phyloP scores from a whole-genome alignment of 2,113 vertebrate genomes.

The Prolemur simus region DNA sequence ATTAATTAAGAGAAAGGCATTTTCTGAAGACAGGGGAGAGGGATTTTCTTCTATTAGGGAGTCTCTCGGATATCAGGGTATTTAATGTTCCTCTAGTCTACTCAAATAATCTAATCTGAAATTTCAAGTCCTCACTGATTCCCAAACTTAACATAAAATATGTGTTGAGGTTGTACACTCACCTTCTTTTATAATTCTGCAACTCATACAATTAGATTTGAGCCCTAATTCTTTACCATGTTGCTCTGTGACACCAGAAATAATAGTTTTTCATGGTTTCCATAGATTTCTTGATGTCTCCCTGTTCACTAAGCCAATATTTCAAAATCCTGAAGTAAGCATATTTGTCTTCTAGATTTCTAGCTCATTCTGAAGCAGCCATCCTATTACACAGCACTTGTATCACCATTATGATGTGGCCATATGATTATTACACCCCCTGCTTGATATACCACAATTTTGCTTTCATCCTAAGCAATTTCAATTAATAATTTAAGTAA shows the following conservation, averaged over 20 bases:
- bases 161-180: neutral
- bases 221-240: neutral
- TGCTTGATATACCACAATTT: neutral
- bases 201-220: neutral
- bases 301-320: neutral
- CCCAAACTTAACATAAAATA: neutral
- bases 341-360: neutral
- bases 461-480: neutral
- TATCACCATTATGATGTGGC: neutral
- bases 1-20: neutral
- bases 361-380: neutral
- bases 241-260: neutral
- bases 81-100: neutral
- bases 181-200: neutral
- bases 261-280: neutral
- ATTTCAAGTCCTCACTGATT: neutral
- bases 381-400: neutral
- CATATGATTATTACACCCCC: neutral
- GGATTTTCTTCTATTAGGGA: neutral
- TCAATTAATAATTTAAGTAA: neutral
- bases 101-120: neutral
- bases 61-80: neutral
- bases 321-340: neutral
- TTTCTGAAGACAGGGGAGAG: neutral
- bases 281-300: neutral